These are phyloP conservation scores for Okamejei kenojei DNA, from an alignment of 2,797 vertebrate genomes.

Conservation along the genomic window DNA sequence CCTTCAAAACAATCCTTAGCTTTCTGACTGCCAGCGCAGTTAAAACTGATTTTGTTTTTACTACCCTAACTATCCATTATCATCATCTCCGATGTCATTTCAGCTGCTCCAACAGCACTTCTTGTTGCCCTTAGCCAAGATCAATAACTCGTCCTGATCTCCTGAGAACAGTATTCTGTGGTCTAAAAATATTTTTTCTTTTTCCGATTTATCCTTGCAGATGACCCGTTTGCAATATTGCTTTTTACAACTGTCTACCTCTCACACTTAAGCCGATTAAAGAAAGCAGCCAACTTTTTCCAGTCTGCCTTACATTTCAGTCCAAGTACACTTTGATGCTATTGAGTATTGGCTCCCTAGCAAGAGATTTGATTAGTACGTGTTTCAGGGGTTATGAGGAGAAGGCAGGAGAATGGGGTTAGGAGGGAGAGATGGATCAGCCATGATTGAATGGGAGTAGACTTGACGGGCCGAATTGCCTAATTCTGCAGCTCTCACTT, in stretches of 20 bases:
- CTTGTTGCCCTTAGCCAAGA: not conserved
- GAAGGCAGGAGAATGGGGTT: too few species aligned
- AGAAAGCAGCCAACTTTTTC: not conserved
- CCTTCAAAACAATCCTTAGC: not conserved
- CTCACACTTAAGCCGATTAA: not conserved
- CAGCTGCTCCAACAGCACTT: not conserved
- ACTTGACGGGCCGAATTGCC: too few species aligned
- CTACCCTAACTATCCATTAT: not conserved
- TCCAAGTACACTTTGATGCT: not conserved
- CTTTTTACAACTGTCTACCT: not conserved
- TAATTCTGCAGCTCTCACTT: too few species aligned
- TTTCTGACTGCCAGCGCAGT: not conserved
- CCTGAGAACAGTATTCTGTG: not conserved
- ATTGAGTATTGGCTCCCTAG: not conserved
- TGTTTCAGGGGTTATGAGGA: too few species aligned
- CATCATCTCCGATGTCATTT: not conserved
- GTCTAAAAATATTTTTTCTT: constrained; percentile 19
- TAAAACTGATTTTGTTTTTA: not conserved
- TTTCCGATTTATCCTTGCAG: not conserved
- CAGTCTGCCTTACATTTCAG: not conserved
- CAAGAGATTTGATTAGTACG: not conserved
- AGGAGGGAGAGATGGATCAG: too few species aligned
- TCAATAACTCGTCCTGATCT: not conserved
- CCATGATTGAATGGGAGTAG: too few species aligned
- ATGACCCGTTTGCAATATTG: not conserved